Base-by-base conservation (phyloP, 2,797 vertebrate genomes). In the Cryptoblepharus egeriae region DNA sequence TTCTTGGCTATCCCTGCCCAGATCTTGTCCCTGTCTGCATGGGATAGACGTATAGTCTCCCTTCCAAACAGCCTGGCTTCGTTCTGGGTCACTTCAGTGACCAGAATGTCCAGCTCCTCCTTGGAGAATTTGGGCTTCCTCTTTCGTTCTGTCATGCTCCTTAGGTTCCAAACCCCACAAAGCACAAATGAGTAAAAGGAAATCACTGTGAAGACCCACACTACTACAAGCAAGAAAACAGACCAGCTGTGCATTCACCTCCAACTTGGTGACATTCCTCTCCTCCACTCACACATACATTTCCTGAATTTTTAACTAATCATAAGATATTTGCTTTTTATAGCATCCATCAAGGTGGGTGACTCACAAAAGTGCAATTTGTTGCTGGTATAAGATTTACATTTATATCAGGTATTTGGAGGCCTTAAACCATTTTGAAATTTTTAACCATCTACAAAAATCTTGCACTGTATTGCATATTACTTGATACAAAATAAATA, bases 41-140 rank as follows among this genome's bases (percentile, higher is more conserved):
- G 94, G 92, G 94, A 96, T 1, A 96, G 95, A 85, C 94, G 92
- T 86, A 95, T 49, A 70, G 95, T 95, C 87, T 94, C 91, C 92
- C 95, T 95, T 90, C 95, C 94, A 95, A 96, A 96, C 88, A 96
- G 95, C 87, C 94, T 81, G 10, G 94, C 94, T 94, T 96, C 95
- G 1, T 96, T 95, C 84, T 77, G 94, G 85, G 96, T 96, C 95
- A 96, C 95, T 91, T 96, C 96, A 3, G 94, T 95, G 95, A 96
- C 95, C 92, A 96, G 91, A 95, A 96, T 95, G 93, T 96, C 93
- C 95, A 96, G 93, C 88, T 96, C 95, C 90, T 96, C 95, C 88
- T 95, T 96, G 94, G 96, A 96, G 94, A 96, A 96, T 89, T 96
- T 96, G 90, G 95, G 95, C 90, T 96, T 96, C 95, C 95, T 95